Base-by-base conservation (phyloP, 2,888 invertebrate species). In the Zelleria hepariella region DNA sequence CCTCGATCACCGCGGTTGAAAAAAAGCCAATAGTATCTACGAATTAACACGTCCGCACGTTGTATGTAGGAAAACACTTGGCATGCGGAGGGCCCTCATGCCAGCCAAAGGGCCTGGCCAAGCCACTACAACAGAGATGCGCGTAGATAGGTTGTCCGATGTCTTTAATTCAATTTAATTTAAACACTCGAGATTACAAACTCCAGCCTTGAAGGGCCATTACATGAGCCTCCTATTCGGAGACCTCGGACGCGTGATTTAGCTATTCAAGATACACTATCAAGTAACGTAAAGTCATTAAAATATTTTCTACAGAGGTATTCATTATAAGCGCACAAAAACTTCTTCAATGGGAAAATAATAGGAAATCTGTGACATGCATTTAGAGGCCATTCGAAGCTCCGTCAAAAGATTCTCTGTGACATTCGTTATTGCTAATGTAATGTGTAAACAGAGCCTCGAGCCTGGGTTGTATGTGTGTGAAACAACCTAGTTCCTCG, bases 21-120 rank as follows among this genome's bases (percentile, higher is more conserved):
- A 82, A 86, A 86, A 80, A 86, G 83, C 80, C 80, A 78, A 63
- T 79, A 82, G 79, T 86, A 79, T 86, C 87, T 86, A 86, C 78
- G 86, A 88, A 88, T 88, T 88, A 88, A 88, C 88, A 88, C 88
- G 86, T 88, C 85, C 76, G 79, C 71, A 75, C 77, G 78, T 76
- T 82, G 82, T 83, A 81, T 85, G 81, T 86, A 86, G 76, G 84
- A 87, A 87, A 87, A 87, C 87, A 86, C 86, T 86, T 80, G 77
- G 80, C 72, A 77, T 72, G 74, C 78, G 69, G 78, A 86, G 87
- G 72, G 86, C 86, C 69, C 87, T 87, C 77, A 72, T 80, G 72
- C 75, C 32, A 85, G 87, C 86, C 82, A 75, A 74, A 83, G 86
- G 73, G 85, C 78, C 60, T 78, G 84, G 80, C 82, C 65, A 67